Evolutionary conservation across 2,113 vertebrate species (phyloP).

Genomic region (Mormoops blainvillei): DNA sequence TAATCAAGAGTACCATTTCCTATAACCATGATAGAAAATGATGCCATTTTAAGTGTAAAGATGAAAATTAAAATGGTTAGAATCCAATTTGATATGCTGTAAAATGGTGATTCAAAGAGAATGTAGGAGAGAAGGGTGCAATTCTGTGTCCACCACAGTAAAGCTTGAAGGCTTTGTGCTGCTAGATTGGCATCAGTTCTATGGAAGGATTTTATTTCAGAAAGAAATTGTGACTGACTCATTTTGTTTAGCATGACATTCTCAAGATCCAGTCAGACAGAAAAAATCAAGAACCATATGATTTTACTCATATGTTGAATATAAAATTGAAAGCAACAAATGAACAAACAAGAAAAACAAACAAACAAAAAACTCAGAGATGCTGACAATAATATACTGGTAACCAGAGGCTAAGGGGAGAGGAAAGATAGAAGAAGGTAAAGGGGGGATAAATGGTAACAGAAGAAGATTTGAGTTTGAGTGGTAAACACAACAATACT

Average conservation of each 20-base stretch:
- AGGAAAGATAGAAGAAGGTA: neutral
- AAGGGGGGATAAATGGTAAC: neutral
- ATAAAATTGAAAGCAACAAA: neutral
- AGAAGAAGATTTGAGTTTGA: neutral
- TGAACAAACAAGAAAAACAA: neutral
- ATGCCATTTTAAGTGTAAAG: constrained; percentile 3
- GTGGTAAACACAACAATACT: neutral
- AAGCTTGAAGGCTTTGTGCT: neutral
- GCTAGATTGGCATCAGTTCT: neutral
- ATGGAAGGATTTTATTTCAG: neutral
- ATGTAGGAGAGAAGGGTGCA: accelerated
- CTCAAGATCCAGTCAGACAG: neutral
- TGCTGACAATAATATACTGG: neutral
- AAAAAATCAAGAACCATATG: neutral
- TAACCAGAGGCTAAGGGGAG: neutral
- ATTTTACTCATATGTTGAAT: neutral
- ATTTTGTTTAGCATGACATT: neutral
- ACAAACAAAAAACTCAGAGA: neutral
- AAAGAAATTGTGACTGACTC: neutral
- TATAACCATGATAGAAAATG: constrained; percentile 26
- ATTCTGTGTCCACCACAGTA: no score
- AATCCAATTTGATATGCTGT: constrained; percentile 28
- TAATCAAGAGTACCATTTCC: constrained; percentile 42
- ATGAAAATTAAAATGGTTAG: constrained; percentile 49
- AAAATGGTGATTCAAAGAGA: neutral